Evolutionary conservation across 2,888 invertebrate genomes (phyloP).

Genomic region (Diadegma fenestrale): DNA sequence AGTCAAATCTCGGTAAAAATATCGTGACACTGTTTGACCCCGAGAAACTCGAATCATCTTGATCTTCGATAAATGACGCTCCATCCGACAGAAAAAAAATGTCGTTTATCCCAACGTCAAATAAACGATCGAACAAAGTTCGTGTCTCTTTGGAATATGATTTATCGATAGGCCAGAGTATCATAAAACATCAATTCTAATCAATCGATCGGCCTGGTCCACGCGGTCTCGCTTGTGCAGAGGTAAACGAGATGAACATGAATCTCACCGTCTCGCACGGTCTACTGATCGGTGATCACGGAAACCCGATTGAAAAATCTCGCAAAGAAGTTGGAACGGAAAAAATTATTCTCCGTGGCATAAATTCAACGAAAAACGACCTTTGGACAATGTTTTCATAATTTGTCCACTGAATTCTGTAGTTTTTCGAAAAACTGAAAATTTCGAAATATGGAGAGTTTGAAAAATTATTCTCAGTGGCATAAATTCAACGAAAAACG

Average conservation of each 20-base stretch:
- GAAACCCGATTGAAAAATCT: neutral
- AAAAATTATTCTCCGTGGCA: neutral
- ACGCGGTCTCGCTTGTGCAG: neutral
- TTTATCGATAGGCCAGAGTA: conserved; percentile 42
- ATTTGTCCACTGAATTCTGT: neutral
- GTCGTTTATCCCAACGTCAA: conserved; percentile 5
- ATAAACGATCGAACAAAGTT: neutral
- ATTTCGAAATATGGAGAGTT: neutral
- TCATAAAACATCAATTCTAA: conserved; percentile 64
- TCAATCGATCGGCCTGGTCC: conserved; percentile 47
- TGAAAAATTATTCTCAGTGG: too few species aligned
- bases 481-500: too few species aligned
- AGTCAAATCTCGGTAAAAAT: conserved; percentile 1
- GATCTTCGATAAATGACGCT: neutral
- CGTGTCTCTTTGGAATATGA: conserved; percentile 28
- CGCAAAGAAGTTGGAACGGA: neutral
- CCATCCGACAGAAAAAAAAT: conserved; percentile 11
- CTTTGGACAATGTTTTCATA: neutral
- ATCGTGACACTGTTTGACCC: conserved; percentile 25
- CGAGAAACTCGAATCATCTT: conserved; percentile 22
- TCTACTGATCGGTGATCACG: neutral
- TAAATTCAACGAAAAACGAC: neutral
- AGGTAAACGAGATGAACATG: conserved; percentile 7
- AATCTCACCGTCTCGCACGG: conserved; percentile 3
- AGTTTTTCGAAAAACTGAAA: neutral